These are phyloP conservation scores for Hyposoter dolosus DNA, from an alignment of 2,888 invertebrate genomes.

Conservation along the genomic window DNA sequence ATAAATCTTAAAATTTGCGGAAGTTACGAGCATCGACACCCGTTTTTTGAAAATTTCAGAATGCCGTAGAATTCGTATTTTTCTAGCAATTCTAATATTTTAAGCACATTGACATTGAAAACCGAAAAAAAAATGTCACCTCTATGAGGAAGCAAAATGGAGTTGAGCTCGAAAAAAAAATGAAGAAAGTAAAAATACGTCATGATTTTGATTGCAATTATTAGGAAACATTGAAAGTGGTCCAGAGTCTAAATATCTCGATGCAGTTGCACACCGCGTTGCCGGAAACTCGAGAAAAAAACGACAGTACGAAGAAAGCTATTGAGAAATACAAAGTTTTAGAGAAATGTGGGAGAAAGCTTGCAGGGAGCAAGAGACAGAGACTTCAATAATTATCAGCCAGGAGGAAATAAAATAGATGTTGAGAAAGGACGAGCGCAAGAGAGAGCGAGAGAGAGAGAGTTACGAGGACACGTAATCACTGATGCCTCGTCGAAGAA, in stretches of 20 bases:
- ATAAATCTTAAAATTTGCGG: no score
- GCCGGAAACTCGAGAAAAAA: constrained; percentile 42
- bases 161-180: no score
- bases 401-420: constrained; percentile 64
- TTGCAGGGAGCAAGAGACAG: constrained; percentile 73
- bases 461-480: constrained; percentile 32
- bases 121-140: no score
- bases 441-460: constrained; percentile 20
- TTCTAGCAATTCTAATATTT: no score
- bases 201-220: not conserved
- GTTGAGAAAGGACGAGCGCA: constrained; percentile 36
- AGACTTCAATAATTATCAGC: constrained; percentile 82
- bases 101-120: no score
- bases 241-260: constrained; percentile 23
- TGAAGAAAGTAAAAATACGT: no score
- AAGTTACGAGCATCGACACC: no score
- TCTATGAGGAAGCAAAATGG: no score
- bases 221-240: constrained; percentile 4
- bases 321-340: constrained; percentile 20
- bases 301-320: constrained; percentile 46
- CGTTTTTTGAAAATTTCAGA: no score
- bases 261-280: constrained; percentile 34
- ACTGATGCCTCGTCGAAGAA: constrained; percentile 47
- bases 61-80: no score
- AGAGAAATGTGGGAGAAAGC: constrained; percentile 20